Evolutionary conservation across 1,140 invertebrate species (phyloP).

Genomic region (Whitmania pigra): DNA sequence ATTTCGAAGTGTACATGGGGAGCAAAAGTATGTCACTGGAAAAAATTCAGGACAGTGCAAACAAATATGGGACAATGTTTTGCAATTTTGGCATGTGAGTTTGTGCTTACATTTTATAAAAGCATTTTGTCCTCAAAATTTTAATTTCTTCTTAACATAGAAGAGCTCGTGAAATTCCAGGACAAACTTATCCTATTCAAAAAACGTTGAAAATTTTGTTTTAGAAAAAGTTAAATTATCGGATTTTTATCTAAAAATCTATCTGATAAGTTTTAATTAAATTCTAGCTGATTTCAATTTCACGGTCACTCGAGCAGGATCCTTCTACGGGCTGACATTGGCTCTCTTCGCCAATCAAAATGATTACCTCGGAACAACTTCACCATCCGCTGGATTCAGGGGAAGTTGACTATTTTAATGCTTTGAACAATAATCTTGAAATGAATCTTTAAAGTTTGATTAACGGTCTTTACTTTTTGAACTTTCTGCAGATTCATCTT

Average conservation of each 20-base stretch:
- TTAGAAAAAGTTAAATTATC: background rate
- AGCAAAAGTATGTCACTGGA: background rate
- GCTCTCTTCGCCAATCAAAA: constrained; percentile 11
- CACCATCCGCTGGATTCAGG: constrained; percentile 13
- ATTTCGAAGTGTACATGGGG: constrained; percentile 8
- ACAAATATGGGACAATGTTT: constrained; percentile 13
- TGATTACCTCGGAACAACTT: constrained; percentile 13
- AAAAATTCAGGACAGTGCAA: constrained; percentile 7
- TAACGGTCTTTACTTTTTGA: no score
- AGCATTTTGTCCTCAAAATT: no score
- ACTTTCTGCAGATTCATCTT: background rate
- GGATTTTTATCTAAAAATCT: background rate
- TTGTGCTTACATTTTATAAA: no score
- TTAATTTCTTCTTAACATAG: no score
- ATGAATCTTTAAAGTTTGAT: no score
- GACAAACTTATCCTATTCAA: no score
- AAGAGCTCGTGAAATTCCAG: no score
- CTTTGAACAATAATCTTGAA: no score
- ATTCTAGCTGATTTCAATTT: constrained; percentile 9
- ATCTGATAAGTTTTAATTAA: background rate
- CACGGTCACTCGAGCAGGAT: constrained; percentile 1
- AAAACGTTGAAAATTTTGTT: no score
- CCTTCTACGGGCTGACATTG: constrained; percentile 5
- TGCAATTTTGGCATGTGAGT: constrained; percentile 4
- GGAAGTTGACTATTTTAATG: background rate